A percentile compares a stretch with the other conserved stretches of the same genome.
phyloP scores from a whole-genome alignment of 2,888 invertebrate species.

The Augochlorella aurata region DNA sequence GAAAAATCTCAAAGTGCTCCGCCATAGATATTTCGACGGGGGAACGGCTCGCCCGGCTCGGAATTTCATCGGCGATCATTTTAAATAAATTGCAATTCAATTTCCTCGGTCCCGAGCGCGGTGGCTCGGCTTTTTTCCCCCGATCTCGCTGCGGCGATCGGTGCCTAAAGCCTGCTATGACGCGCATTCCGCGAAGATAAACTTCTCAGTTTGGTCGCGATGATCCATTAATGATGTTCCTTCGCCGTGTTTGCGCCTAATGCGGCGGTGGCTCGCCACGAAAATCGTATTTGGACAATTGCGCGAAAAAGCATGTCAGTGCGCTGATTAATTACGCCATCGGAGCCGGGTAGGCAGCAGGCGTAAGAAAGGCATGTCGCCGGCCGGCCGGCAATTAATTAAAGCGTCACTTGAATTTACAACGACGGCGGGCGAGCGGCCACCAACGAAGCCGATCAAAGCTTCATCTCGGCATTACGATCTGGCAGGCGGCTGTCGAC shows the following conservation, averaged over 20 bases:
- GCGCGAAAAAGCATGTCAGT: slow-evolving; percentile 62
- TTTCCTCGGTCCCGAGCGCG: neutral
- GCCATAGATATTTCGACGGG: neutral
- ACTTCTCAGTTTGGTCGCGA: slow-evolving; percentile 43
- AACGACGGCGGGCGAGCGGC: slow-evolving; percentile 58
- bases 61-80: neutral
- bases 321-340: slow-evolving; percentile 64
- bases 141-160: neutral
- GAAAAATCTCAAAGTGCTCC: neutral
- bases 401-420: slow-evolving; percentile 71
- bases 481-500: slow-evolving; percentile 57
- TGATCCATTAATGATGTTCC: slow-evolving; percentile 45
- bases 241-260: slow-evolving; percentile 18
- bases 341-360: slow-evolving; percentile 43
- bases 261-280: slow-evolving; percentile 24
- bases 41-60: neutral
- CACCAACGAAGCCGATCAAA: slow-evolving; percentile 66
- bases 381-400: slow-evolving; percentile 64
- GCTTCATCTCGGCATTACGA: slow-evolving; percentile 54
- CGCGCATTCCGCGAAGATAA: slow-evolving; percentile 28
- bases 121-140: neutral
- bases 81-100: slow-evolving; percentile 11
- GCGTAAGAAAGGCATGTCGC: slow-evolving; percentile 63
- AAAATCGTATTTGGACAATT: slow-evolving; percentile 58
- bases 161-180: neutral